A percentile compares a stretch with the other conserved stretches of the same genome.
phyloP scores from a whole-genome alignment of 2,888 invertebrate species.

The Phasia obesa region DNA sequence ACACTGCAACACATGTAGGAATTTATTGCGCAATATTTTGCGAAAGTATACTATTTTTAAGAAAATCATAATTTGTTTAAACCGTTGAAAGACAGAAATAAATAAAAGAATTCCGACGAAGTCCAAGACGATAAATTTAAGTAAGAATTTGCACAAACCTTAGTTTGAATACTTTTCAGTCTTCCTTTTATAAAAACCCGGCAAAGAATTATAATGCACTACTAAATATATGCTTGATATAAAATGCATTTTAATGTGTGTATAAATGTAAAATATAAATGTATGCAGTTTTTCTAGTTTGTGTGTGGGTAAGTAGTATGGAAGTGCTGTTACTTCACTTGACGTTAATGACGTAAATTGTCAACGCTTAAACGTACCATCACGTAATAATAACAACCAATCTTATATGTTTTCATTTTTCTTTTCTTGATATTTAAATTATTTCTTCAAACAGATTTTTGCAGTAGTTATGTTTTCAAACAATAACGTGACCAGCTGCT shows the following conservation, averaged over 20 bases:
- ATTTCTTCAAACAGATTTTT: conserved; percentile 10
- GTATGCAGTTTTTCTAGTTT: conserved; percentile 10
- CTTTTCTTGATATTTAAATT: background rate
- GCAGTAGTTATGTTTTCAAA: no score
- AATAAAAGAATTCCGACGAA: no score
- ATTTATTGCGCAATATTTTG: no score
- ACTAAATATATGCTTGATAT: conserved; percentile 19
- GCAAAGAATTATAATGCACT: background rate
- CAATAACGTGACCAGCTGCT: conserved; percentile 16
- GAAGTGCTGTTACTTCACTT: conserved; percentile 59
- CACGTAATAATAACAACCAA: conserved; percentile 25
- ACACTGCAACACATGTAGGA: no score
- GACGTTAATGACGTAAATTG: conserved; percentile 59
- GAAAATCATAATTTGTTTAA: no score
- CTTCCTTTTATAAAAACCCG: background rate
- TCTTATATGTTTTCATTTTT: conserved; percentile 4
- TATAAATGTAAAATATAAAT: background rate
- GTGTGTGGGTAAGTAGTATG: conserved; percentile 15
- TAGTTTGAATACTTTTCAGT: background rate
- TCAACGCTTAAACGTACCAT: conserved; percentile 42
- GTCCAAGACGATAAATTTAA: no score
- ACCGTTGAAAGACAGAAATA: no score
- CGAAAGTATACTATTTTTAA: no score
- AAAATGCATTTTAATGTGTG: background rate
- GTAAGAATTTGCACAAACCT: no score